A percentile compares a stretch with the other conserved stretches of the same genome.
These are phyloP conservation scores for Furcifer pardalis DNA, from an alignment of 2,797 vertebrate species.

Conservation along the genomic window DNA sequence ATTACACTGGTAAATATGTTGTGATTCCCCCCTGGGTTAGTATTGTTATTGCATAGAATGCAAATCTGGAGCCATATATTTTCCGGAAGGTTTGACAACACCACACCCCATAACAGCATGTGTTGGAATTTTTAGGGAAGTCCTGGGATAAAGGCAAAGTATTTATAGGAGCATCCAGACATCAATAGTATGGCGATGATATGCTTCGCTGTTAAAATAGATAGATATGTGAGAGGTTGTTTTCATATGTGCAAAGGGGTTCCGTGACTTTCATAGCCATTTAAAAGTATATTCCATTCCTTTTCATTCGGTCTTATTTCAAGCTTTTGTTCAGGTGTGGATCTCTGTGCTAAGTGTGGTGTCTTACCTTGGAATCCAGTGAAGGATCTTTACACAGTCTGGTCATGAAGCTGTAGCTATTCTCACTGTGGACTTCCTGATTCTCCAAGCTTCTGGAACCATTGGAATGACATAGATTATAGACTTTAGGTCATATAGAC, in stretches of 20 bases:
- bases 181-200: not conserved
- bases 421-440: not conserved
- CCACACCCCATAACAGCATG: not conserved
- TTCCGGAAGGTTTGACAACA: not conserved
- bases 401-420: not conserved
- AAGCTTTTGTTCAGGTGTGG: no score
- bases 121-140: not conserved
- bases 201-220: not conserved
- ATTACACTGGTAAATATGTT: conserved; percentile 59
- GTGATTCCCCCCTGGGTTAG: conserved; percentile 50
- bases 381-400: not conserved
- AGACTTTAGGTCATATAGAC: not conserved
- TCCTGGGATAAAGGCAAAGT: not conserved
- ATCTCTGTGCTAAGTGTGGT: not conserved
- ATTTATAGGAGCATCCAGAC: not conserved
- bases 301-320: no score
- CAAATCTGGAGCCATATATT: conserved; percentile 38
- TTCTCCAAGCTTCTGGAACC: not conserved
- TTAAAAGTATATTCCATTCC: not conserved
- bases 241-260: not conserved
- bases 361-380: not conserved
- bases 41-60: conserved; percentile 53
- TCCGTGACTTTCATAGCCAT: not conserved
- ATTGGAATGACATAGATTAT: not conserved
- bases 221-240: not conserved